Evolutionary conservation across 2,888 invertebrate genomes (phyloP).

Genomic region (Xylocampa areola): DNA sequence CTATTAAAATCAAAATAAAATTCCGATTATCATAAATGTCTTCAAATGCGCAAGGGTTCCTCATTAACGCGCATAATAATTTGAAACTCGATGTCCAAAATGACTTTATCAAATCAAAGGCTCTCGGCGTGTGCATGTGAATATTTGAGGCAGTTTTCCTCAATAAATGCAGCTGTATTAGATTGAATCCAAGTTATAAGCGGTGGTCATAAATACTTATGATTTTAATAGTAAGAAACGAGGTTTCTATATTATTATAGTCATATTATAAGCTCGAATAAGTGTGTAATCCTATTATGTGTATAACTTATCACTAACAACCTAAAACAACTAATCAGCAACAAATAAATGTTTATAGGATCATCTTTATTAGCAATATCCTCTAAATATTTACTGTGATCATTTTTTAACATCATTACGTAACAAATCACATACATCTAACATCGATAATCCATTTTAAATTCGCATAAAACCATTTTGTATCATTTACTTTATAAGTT

Average conservation of each 20-base stretch:
- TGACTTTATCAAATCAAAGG: constrained; percentile 36
- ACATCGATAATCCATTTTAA: neutral
- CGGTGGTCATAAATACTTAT: neutral
- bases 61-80: constrained; percentile 17
- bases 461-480: neutral
- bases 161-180: constrained; percentile 23
- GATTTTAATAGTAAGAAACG: neutral
- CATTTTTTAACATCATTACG: constrained; percentile 4
- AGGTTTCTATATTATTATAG: neutral
- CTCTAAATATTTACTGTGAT: constrained; percentile 17
- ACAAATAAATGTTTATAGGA: constrained; percentile 8
- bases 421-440: neutral
- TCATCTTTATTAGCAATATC: constrained; percentile 6
- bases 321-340: neutral
- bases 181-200: constrained; percentile 16
- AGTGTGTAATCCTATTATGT: constrained; percentile 41
- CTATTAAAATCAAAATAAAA: constrained; percentile 1
- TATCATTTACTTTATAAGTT: neutral
- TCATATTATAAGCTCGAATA: constrained; percentile 15
- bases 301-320: constrained; percentile 4
- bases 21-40: neutral
- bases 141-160: constrained; percentile 48
- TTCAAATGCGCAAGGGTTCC: neutral
- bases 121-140: constrained; percentile 11
- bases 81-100: constrained; percentile 22